Conservation (phyloP, 2,113 vertebrate genomes). For the Argyrosomus japonicus region DNA sequence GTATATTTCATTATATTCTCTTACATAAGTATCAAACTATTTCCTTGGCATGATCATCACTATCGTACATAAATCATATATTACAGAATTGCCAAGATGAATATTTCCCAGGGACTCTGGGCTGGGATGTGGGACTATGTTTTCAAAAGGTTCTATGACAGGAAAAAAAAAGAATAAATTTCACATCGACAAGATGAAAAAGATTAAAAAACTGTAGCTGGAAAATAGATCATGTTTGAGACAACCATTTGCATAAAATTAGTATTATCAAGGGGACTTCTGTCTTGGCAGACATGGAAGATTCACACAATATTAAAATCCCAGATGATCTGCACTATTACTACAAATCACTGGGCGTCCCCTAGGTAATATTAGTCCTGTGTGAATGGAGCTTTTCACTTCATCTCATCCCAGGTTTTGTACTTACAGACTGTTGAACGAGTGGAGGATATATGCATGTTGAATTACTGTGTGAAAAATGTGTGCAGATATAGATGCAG, state of each 20-base stretch:
- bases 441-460: slow-evolving; percentile 12
- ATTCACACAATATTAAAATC: slow-evolving; percentile 46
- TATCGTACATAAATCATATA: not conserved
- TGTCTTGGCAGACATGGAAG: slow-evolving; percentile 37
- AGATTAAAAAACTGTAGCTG: not conserved
- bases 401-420: slow-evolving; percentile 22
- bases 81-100: not conserved
- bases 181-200: slow-evolving; percentile 24
- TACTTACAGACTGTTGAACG: slow-evolving; percentile 17
- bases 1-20: not conserved
- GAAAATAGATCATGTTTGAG: slow-evolving; percentile 15
- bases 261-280: slow-evolving; percentile 25
- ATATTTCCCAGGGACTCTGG: not conserved
- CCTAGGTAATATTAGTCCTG: slow-evolving; percentile 32
- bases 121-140: not conserved
- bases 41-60: not conserved
- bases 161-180: not conserved
- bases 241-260: slow-evolving; percentile 43
- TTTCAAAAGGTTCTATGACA: not conserved
- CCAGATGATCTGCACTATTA: slow-evolving; percentile 39
- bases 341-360: slow-evolving; percentile 51
- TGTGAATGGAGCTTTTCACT: slow-evolving; percentile 37
- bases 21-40: not conserved
- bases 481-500: slow-evolving; percentile 4
- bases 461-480: slow-evolving; percentile 21